Evolutionary conservation across 2,113 vertebrate genomes (phyloP).

Genomic region (Muntiacus muntjak): DNA sequence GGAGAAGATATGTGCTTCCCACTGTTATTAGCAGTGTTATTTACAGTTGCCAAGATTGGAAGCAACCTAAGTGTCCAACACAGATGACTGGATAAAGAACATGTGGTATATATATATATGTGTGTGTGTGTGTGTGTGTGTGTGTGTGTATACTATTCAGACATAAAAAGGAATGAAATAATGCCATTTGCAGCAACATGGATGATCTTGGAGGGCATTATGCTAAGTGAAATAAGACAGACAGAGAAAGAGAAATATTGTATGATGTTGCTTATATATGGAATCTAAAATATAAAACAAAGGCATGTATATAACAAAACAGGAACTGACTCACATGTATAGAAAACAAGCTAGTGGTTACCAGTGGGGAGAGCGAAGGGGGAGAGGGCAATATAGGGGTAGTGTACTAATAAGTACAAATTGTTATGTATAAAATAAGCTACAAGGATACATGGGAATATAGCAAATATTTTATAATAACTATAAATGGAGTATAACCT

Average conservation of each 20-base stretch:
- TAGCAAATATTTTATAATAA: not conserved
- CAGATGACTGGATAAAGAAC: not conserved
- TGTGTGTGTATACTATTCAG: not conserved
- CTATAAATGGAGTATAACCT: not conserved
- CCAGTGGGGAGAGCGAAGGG: not conserved
- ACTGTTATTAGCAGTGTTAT: not conserved
- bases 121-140: too few relatives aligned
- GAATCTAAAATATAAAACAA: not conserved
- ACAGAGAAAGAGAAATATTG: not conserved
- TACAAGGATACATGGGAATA: not conserved
- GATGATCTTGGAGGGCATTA: not conserved
- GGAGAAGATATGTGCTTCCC: not conserved
- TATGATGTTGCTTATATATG: not conserved
- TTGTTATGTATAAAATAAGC: not conserved
- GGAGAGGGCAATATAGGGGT: not conserved
- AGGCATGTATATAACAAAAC: not conserved
- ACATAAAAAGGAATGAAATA: not conserved
- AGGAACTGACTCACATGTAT: not conserved
- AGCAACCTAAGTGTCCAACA: not conserved
- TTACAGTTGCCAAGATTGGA: not conserved
- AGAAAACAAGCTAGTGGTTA: not conserved
- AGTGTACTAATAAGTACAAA: not conserved
- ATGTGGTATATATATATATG: not conserved
- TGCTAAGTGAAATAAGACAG: not conserved
- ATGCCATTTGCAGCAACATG: not conserved